phyloP scores from a whole-genome alignment of 2,797 vertebrate species.

The Silurus aristotelis region DNA sequence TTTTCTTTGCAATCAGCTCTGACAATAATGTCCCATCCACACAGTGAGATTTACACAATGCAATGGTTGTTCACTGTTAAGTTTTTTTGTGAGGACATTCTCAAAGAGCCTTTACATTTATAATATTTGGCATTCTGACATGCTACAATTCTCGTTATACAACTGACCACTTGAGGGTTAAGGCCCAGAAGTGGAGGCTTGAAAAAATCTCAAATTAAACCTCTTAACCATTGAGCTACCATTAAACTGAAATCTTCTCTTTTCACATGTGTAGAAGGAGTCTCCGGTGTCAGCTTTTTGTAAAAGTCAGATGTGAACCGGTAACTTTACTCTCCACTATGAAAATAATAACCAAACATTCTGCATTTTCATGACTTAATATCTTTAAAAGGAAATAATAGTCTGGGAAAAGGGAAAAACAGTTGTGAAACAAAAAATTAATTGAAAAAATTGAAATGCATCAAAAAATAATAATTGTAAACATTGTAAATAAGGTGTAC shows the following conservation, averaged over 20 bases:
- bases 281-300: background rate
- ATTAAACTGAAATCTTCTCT: background rate
- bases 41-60: background rate
- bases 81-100: background rate
- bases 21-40: background rate
- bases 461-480: too few species aligned
- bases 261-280: background rate
- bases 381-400: background rate
- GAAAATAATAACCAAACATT: too few species aligned
- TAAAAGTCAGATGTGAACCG: background rate
- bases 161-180: too few species aligned
- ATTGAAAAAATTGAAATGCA: too few species aligned
- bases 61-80: background rate
- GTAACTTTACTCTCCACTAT: background rate
- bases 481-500: background rate
- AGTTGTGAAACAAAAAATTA: too few species aligned
- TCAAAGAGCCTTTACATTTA: background rate
- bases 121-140: too few species aligned
- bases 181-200: too few species aligned
- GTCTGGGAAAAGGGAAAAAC: background rate
- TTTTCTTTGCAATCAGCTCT: background rate
- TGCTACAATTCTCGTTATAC: too few species aligned
- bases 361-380: conserved; percentile 1
- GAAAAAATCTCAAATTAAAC: too few species aligned
- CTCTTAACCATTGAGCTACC: too few species aligned